phyloP scores from a whole-genome alignment of 2,888 invertebrate species.

The Yponomeuta sedellus region DNA sequence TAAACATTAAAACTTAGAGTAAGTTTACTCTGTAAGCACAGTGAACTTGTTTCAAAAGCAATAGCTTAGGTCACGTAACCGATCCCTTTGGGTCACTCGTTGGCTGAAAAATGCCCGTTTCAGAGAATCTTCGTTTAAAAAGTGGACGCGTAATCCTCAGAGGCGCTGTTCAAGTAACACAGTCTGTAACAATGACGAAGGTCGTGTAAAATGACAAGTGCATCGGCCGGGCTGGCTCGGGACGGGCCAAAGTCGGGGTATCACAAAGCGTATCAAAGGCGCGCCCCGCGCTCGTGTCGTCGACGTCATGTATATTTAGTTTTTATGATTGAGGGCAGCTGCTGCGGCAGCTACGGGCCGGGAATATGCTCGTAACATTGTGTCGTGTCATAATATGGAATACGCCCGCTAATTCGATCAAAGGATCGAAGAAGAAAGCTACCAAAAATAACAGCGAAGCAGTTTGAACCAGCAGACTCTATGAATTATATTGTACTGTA shows the following conservation, averaged over 20 bases:
- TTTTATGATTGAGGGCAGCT: constrained; percentile 10
- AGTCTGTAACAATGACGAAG: neutral
- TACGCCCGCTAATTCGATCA: neutral
- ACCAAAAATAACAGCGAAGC: neutral
- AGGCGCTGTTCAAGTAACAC: neutral
- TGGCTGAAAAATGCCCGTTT: no score
- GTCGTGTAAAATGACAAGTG: neutral
- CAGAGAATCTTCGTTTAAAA: no score
- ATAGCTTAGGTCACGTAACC: no score
- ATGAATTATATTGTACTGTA: neutral
- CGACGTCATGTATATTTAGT: constrained; percentile 10
- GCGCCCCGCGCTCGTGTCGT: neutral
- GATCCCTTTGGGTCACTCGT: no score
- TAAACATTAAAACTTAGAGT: no score
- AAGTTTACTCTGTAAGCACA: no score
- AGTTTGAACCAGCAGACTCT: neutral
- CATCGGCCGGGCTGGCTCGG: neutral
- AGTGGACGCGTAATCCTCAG: no score
- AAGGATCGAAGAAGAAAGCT: neutral
- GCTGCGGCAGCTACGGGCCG: neutral
- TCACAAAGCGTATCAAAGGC: neutral
- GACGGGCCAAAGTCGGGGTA: neutral
- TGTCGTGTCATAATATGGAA: neutral
- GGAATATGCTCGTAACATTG: neutral
- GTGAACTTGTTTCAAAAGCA: no score